phyloP scores from a whole-genome alignment of 2,797 vertebrate genomes.

The Saxicola maurus region DNA sequence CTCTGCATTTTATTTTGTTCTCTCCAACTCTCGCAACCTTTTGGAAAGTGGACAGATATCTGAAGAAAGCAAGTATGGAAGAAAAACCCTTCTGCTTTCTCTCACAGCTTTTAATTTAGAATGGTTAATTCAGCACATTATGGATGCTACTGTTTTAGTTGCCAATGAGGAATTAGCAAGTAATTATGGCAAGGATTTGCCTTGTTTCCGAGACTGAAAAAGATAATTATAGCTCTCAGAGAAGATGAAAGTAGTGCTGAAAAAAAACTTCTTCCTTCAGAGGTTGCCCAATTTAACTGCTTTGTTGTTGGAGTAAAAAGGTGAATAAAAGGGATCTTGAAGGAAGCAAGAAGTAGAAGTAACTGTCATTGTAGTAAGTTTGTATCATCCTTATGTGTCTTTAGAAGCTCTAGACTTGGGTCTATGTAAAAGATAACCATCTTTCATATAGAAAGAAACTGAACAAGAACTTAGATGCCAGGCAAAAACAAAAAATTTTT shows the following conservation, averaged over 20 bases:
- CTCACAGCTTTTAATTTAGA: neutral
- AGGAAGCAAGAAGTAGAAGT: neutral
- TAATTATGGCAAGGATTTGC: neutral
- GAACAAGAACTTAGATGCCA: neutral
- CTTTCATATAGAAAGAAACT: neutral
- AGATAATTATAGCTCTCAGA: neutral
- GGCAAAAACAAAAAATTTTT: neutral
- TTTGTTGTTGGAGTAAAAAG: neutral
- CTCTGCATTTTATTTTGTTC: neutral
- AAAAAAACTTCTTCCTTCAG: neutral
- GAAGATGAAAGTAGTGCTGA: neutral
- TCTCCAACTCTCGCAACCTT: neutral
- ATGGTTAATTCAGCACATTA: neutral
- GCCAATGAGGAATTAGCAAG: neutral
- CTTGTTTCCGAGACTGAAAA: neutral
- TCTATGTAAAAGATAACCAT: neutral
- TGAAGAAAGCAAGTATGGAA: neutral
- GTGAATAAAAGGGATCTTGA: neutral
- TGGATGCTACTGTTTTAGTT: neutral
- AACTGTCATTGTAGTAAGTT: neutral
- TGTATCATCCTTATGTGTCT: neutral
- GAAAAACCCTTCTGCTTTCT: neutral
- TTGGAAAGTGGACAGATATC: neutral
- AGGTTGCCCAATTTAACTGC: neutral
- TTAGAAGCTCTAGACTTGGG: neutral